Percentiles rank a stretch among this genome's conserved stretches.
phyloP scores from a whole-genome alignment of 2,888 invertebrate genomes.

The Clusia tigrina region DNA sequence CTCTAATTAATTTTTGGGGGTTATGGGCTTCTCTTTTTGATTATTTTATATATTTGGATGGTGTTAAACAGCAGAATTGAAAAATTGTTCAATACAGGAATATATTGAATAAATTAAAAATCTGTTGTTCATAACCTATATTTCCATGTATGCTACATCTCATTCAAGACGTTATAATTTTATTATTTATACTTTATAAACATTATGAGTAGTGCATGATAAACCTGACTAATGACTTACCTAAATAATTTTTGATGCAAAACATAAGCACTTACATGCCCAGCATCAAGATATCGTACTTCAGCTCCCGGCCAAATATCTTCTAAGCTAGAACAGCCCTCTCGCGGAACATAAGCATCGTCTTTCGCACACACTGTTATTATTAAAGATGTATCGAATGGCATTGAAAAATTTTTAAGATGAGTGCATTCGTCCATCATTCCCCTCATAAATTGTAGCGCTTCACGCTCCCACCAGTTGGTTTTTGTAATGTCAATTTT shows the following conservation, averaged over 20 bases:
- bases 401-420: constrained; percentile 88
- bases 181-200: too few relatives aligned
- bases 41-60: too few relatives aligned
- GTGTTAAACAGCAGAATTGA: too few relatives aligned
- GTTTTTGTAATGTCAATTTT: constrained; percentile 69
- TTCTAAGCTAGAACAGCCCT: constrained; percentile 80
- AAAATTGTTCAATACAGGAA: too few relatives aligned
- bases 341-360: constrained; percentile 90
- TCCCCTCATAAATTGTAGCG: constrained; percentile 92
- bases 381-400: constrained; percentile 87
- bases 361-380: constrained; percentile 90
- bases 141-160: too few relatives aligned
- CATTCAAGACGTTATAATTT: too few relatives aligned
- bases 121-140: too few relatives aligned
- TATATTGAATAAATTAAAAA: too few relatives aligned
- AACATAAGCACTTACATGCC: constrained; percentile 89
- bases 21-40: too few relatives aligned
- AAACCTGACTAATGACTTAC: constrained; percentile 68
- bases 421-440: constrained; percentile 99
- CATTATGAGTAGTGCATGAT: too few relatives aligned
- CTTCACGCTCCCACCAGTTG: constrained; percentile 80
- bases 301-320: constrained; percentile 95
- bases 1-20: too few relatives aligned
- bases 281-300: constrained; percentile 85
- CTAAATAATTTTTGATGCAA: constrained; percentile 87